Evolutionary conservation across 2,888 invertebrate genomes (phyloP).

Genomic region (Gortyna flavago): DNA sequence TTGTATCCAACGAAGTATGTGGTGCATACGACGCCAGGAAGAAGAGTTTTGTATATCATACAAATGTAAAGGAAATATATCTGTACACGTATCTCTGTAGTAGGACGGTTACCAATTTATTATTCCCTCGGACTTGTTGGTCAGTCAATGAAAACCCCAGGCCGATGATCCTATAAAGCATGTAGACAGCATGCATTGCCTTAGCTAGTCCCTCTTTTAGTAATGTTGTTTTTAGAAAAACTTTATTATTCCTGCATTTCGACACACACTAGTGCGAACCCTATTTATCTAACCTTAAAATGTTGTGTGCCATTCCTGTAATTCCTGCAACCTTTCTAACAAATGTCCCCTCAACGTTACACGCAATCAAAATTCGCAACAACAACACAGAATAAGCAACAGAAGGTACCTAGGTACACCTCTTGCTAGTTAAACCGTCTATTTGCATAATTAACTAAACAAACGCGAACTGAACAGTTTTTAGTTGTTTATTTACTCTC

Average conservation of each 20-base stretch:
- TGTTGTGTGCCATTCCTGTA: neutral
- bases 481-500: conserved; percentile 57
- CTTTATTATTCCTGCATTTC: neutral
- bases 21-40: conserved; percentile 14
- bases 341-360: conserved; percentile 5
- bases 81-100: neutral
- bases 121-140: neutral
- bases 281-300: neutral
- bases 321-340: neutral
- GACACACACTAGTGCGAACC: neutral
- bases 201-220: neutral
- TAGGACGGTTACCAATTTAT: conserved; percentile 18
- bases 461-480: conserved; percentile 59
- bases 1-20: conserved; percentile 19
- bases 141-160: neutral
- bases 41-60: conserved; percentile 15
- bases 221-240: neutral
- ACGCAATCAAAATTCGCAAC: conserved; percentile 37
- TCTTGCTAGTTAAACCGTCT: conserved; percentile 48
- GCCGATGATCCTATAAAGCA: neutral
- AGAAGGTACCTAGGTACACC: conserved; percentile 38
- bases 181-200: neutral
- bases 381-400: conserved; percentile 47
- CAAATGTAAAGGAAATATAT: conserved; percentile 5
- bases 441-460: conserved; percentile 62